Conservation (phyloP, 2,113 vertebrate genomes). For the Physeter macrocephalus region DNA sequence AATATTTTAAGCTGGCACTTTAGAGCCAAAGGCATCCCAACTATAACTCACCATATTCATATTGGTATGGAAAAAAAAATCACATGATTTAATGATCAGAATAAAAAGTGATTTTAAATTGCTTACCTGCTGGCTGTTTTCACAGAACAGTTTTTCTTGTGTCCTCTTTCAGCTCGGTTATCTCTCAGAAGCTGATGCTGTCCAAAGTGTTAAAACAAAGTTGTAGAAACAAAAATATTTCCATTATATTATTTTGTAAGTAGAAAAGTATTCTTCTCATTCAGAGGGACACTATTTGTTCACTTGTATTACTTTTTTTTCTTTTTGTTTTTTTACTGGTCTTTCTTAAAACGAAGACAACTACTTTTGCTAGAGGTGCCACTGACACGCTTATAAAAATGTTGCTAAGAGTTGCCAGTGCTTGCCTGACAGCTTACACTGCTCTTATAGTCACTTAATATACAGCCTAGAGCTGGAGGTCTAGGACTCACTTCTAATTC, state of each 20-base stretch:
- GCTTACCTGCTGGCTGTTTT: slow-evolving; percentile 95
- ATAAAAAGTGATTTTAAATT: not conserved
- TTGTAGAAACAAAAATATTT: slow-evolving; percentile 51
- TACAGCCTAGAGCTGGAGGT: fast-evolving
- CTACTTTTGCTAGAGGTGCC: not conserved
- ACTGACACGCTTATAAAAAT: not conserved
- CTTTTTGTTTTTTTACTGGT: too few species aligned
- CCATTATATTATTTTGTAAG: not conserved
- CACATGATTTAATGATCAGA: not conserved
- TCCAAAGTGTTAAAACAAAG: slow-evolving; percentile 42
- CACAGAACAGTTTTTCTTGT: slow-evolving; percentile 91
- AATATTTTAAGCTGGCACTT: not conserved
- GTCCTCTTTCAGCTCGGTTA: slow-evolving; percentile 89
- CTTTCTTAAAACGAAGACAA: not conserved
- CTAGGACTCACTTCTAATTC: not conserved
- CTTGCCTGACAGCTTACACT: too few species aligned
- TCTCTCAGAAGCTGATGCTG: slow-evolving; percentile 90
- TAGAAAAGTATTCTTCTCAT: not conserved
- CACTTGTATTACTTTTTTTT: not conserved
- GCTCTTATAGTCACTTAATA: not conserved
- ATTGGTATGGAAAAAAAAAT: not conserved
- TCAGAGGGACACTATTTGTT: not conserved
- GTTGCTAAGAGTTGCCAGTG: too few species aligned
- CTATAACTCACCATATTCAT: not conserved
- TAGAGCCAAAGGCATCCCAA: not conserved